Evolutionary conservation across 2,888 invertebrate species (phyloP).

Genomic region (Abrostola tripartita): DNA sequence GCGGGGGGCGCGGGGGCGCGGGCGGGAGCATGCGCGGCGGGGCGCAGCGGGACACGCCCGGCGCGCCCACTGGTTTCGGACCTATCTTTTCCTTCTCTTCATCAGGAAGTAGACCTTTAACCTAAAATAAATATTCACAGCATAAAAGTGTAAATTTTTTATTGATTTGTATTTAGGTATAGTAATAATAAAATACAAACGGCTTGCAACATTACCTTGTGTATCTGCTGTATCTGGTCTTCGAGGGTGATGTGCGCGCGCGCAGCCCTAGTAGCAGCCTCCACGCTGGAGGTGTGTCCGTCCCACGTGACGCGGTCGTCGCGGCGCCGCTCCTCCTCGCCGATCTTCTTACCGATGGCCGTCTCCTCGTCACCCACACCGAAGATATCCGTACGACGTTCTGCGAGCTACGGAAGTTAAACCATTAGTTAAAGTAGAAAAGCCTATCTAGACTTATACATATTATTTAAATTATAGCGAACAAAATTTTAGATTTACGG

Average conservation of each 20-base stretch:
- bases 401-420: constrained; percentile 90
- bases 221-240: constrained; percentile 99
- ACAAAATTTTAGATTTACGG: too few species aligned
- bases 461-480: too few species aligned
- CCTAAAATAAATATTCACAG: constrained; percentile 58
- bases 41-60: constrained; percentile 48
- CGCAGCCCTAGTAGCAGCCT: constrained; percentile 97
- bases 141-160: neutral
- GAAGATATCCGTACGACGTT: constrained; percentile 99
- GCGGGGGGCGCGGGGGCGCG: constrained; percentile 52
- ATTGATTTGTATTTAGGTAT: neutral
- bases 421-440: neutral
- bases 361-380: constrained; percentile 99
- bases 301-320: constrained; percentile 99
- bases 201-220: constrained; percentile 90
- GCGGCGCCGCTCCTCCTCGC: constrained; percentile 95
- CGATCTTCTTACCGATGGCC: constrained; percentile 99
- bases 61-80: constrained; percentile 91
- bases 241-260: constrained; percentile 98
- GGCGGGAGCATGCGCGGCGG: constrained; percentile 59
- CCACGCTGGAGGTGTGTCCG: constrained; percentile 98
- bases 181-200: neutral
- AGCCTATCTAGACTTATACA: neutral
- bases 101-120: constrained; percentile 96
- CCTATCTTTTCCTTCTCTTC: constrained; percentile 99